Evolutionary conservation across 1,140 invertebrate species (phyloP), one percentile per base, ranked within the genome.

Genomic region (Drosophila erecta): DNA sequence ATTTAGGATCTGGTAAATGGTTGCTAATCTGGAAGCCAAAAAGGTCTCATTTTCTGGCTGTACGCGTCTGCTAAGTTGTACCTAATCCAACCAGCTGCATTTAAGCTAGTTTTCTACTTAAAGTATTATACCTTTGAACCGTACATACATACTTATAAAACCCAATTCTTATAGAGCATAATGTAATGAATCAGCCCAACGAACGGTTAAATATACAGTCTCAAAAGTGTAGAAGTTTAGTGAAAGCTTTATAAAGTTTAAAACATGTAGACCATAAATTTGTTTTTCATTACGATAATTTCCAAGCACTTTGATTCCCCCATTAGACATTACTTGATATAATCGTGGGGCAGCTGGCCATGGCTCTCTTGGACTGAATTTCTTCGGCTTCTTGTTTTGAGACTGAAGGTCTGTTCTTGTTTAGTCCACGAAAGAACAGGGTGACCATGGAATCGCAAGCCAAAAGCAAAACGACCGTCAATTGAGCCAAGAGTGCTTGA

Each of bases 401-500:
- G 0, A 7, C 5, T 10, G 30, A 17, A 2, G 17, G 14, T 3
- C 17, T 69, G 17, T 15, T 49, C 5, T 22, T 20, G 3, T 46
- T 33, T 10, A 55, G 46, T 12, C 41, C 33, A 0, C 50, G 43
- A 2, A 71, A 70, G 3, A 70, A 35, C 17, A 57, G 7, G 15
- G 6, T 11, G n/a, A 33, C 51, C 15, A 1, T n/a, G 7, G 50
- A 14, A 0, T 75, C 71, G 57, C 81, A 71, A 11, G 58, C 2
- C 10, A 87, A 46, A 5, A 92, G 46, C 12, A 90, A 40, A n/a
- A 92, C 11, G 10, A 74, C 59, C 0, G 80, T 62, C 1, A 76
- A 87, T 92, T 95, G 93, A 73, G 94, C 94, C 20, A 95, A 93
- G 33, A 95, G 92, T 90, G 94, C 95, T 89, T 94, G 94, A 43